Conservation (phyloP, 2,888 invertebrate species). For the Cerceris ruficornis region DNA sequence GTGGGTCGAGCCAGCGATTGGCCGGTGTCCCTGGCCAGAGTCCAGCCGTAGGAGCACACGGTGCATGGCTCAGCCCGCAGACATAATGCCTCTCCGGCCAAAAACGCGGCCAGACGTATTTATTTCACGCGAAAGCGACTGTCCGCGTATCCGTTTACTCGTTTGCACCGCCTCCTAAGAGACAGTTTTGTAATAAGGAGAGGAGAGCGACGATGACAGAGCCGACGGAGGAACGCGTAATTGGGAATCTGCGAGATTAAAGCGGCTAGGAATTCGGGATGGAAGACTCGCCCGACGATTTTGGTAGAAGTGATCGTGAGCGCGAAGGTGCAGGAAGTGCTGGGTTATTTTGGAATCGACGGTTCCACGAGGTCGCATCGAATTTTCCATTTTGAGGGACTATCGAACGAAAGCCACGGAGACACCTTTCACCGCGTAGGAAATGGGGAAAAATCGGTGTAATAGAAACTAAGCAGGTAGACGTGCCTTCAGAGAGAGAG, state of each 20-base stretch:
- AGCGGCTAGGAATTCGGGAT: not conserved
- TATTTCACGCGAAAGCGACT: conserved; percentile 55
- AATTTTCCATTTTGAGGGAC: too few relatives aligned
- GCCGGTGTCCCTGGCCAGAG: conserved; percentile 70
- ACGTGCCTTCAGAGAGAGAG: too few relatives aligned
- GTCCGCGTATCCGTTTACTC: conserved; percentile 52
- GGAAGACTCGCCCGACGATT: not conserved
- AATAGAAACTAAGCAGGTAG: too few relatives aligned
- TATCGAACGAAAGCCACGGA: too few relatives aligned
- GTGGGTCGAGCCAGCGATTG: conserved; percentile 58
- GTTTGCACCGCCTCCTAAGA: conserved; percentile 32
- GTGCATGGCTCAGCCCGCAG: conserved; percentile 48
- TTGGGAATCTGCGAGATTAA: not conserved
- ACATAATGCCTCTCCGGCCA: conserved; percentile 63
- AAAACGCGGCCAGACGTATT: conserved; percentile 72
- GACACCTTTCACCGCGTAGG: too few relatives aligned
- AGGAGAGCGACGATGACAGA: conserved; percentile 8
- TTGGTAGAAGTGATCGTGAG: not conserved
- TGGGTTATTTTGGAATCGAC: too few relatives aligned
- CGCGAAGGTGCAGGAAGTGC: too few relatives aligned
- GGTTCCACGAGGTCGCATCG: too few relatives aligned
- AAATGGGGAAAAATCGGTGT: too few relatives aligned
- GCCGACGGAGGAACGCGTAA: not conserved
- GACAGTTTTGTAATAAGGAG: conserved; percentile 40
- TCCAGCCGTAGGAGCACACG: conserved; percentile 64